phyloP scores from a whole-genome alignment of 2,113 vertebrate genomes.

The Sylvilagus bachmani region DNA sequence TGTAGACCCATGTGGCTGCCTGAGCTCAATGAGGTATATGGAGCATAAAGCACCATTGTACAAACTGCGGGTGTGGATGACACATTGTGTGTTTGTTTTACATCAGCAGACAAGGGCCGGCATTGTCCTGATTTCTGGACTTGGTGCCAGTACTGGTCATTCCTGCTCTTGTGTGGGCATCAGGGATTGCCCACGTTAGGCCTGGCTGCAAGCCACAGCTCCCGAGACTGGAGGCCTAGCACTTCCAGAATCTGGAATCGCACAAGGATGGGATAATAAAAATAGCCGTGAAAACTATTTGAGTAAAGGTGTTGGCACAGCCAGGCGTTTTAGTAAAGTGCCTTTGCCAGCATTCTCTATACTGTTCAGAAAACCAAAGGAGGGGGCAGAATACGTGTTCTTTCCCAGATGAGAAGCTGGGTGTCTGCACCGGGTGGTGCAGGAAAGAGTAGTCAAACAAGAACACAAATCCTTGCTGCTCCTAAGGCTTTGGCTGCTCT shows the following conservation, averaged over 20 bases:
- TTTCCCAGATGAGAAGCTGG: not conserved
- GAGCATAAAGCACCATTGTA: not conserved
- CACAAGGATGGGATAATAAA: not conserved
- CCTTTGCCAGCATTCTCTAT: not conserved
- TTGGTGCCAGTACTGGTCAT: not conserved
- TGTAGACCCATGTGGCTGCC: not conserved
- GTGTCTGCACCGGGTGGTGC: not conserved
- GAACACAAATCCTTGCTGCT: not conserved
- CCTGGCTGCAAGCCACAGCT: not conserved
- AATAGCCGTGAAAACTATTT: not conserved
- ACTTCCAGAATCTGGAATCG: not conserved
- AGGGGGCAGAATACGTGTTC: not conserved
- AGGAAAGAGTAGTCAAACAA: not conserved
- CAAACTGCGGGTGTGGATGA: not conserved
- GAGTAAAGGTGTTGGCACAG: not conserved
- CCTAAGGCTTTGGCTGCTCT: not conserved
- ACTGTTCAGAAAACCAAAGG: not conserved
- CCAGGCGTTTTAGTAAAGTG: not conserved
- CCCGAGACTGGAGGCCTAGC: not conserved
- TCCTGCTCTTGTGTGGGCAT: not conserved
- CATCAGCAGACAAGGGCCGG: not conserved
- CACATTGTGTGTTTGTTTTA: not conserved
- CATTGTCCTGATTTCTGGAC: constrained; percentile 11
- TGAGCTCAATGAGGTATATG: not conserved
- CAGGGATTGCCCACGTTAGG: not conserved